phyloP scores from a whole-genome alignment of 2,888 invertebrate species.

The Lithophane socia region DNA sequence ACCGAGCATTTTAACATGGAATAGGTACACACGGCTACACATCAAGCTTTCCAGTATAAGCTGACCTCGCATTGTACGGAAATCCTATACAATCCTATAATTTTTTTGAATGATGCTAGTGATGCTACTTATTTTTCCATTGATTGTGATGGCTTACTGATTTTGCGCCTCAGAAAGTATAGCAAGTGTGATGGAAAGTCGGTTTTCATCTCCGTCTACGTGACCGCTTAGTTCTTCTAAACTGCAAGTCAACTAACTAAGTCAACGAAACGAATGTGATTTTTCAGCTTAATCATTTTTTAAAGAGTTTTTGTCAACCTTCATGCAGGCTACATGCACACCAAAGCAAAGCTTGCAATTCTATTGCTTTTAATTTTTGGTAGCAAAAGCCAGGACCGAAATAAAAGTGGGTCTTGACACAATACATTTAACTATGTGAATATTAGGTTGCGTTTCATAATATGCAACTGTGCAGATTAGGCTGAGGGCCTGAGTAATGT shows the following conservation, averaged over 20 bases:
- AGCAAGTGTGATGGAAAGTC: too few relatives aligned
- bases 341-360: background rate
- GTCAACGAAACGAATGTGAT: background rate
- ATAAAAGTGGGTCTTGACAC: background rate
- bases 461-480: conserved; percentile 38
- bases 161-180: background rate
- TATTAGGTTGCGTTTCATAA: conserved; percentile 15
- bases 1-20: too few relatives aligned
- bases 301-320: background rate
- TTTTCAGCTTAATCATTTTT: background rate
- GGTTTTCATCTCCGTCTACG: background rate
- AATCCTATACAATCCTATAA: too few relatives aligned
- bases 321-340: background rate
- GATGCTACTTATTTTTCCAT: background rate
- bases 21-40: too few relatives aligned
- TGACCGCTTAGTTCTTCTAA: background rate
- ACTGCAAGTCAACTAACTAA: background rate
- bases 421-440: background rate
- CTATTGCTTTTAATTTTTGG: background rate
- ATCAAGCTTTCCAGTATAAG: too few relatives aligned
- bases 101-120: too few relatives aligned
- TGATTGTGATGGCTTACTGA: background rate
- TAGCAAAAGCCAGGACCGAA: background rate
- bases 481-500: conserved; percentile 28
- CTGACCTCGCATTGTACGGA: too few relatives aligned